Percentiles rank a stretch among this genome's conserved stretches.
These are phyloP conservation scores for Illadopsis cleaveri DNA, from an alignment of 2,113 vertebrate genomes.

Conservation along the genomic window DNA sequence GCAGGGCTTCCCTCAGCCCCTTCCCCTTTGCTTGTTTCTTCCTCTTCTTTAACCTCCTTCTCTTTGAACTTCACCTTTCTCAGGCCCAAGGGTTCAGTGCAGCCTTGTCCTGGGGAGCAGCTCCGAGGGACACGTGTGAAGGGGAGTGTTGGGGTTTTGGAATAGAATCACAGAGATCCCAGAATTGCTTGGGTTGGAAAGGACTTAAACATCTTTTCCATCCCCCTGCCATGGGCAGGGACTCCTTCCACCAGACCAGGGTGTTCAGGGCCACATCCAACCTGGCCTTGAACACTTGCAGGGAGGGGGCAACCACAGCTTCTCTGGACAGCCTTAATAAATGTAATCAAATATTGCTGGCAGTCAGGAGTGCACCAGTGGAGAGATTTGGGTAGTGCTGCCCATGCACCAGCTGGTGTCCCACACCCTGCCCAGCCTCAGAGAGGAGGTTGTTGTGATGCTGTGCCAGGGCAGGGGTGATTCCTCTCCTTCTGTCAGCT, in stretches of 20 bases:
- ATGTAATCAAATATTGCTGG: not conserved
- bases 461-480: not conserved
- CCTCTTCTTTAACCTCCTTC: not conserved
- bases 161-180: not conserved
- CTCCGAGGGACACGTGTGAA: not conserved
- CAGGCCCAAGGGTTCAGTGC: accelerated
- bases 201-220: not conserved
- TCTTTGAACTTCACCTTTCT: not conserved
- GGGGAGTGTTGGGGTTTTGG: accelerated
- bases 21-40: not conserved
- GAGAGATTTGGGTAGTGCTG: not conserved
- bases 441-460: not conserved
- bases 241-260: not conserved
- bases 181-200: not conserved
- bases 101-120: not conserved
- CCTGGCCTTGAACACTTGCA: not conserved
- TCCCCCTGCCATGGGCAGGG: not conserved
- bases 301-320: not conserved
- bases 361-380: accelerated
- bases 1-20: not conserved
- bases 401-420: not conserved
- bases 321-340: not conserved
- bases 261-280: not conserved
- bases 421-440: not conserved
- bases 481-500: not conserved